A percentile compares a stretch with the other conserved stretches of the same genome.
phyloP scores from a whole-genome alignment of 2,888 invertebrate species.

The Tuberolachnus salignus region DNA sequence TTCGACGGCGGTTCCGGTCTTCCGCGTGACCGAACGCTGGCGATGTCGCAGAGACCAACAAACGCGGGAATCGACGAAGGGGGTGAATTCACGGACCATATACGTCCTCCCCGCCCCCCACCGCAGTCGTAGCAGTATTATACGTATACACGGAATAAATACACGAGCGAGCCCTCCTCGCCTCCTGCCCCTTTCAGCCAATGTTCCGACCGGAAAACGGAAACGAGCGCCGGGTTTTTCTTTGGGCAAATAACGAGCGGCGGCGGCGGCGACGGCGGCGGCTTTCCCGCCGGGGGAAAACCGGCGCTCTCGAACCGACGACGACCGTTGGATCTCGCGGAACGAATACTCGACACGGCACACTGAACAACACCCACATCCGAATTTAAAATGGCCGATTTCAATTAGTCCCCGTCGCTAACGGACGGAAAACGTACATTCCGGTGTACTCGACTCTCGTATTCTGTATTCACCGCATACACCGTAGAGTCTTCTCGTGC shows the following conservation, averaged over 20 bases:
- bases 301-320: neutral
- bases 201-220: conserved; percentile 33
- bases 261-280: no score
- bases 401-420: conserved; percentile 38
- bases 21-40: conserved; percentile 33
- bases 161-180: no score
- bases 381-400: conserved; percentile 47
- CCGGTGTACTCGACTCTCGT: no score
- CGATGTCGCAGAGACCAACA: no score
- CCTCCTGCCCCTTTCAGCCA: no score
- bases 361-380: conserved; percentile 24
- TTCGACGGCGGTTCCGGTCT: conserved; percentile 8
- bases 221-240: conserved; percentile 32
- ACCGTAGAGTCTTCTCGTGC: no score
- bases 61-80: no score
- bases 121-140: no score
- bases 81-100: conserved; percentile 35
- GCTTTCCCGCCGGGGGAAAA: no score
- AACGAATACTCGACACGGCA: neutral
- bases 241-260: neutral
- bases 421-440: no score
- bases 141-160: no score
- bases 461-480: no score
- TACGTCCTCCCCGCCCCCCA: neutral
- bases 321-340: neutral